Evolutionary conservation across 2,888 invertebrate species (phyloP).

Genomic region (Graphium colonna): DNA sequence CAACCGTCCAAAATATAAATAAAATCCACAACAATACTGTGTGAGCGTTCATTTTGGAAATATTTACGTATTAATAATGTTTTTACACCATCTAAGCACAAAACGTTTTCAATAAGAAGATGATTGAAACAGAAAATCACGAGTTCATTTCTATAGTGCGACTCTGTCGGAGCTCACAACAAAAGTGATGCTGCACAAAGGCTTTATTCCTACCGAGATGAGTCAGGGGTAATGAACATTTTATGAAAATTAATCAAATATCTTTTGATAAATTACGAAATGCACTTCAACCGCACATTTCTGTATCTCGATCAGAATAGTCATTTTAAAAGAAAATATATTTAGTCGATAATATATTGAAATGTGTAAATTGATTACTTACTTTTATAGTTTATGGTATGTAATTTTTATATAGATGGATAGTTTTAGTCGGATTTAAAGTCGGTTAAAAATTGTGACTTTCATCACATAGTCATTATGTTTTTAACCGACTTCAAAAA

Average conservation of each 20-base stretch:
- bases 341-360: no score
- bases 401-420: no score
- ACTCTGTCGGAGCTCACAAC: constrained; percentile 41
- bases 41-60: constrained; percentile 33
- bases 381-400: no score
- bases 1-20: constrained; percentile 50
- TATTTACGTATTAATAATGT: constrained; percentile 13
- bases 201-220: constrained; percentile 49
- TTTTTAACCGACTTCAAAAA: no score
- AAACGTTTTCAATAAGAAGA: constrained; percentile 1
- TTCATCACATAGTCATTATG: no score
- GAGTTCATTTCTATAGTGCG: constrained; percentile 30
- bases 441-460: no score
- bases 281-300: no score
- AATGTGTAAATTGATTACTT: no score
- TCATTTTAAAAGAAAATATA: no score
- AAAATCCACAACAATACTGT: constrained; percentile 43
- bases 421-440: no score
- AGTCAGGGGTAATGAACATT: constrained; percentile 50
- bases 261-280: background rate
- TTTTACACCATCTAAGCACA: constrained; percentile 21
- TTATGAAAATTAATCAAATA: constrained; percentile 9
- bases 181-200: constrained; percentile 68
- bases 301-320: no score
- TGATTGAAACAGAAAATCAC: constrained; percentile 8